Evolutionary conservation across 2,797 vertebrate species (phyloP).

Genomic region (Balearica regulorum): DNA sequence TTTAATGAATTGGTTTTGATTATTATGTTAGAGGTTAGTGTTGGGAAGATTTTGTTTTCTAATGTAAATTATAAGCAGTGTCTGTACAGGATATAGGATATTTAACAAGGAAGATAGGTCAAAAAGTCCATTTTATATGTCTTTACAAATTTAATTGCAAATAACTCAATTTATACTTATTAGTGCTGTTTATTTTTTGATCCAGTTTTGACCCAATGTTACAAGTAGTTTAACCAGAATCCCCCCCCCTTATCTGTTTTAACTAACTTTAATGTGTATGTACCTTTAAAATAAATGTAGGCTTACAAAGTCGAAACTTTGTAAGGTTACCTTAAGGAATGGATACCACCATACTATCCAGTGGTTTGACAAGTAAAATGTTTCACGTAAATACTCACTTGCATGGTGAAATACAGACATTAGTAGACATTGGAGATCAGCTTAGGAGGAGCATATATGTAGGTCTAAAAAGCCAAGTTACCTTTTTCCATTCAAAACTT

Average conservation of each 20-base stretch:
- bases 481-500: fast-evolving
- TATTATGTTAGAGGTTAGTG: not conserved
- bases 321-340: not conserved
- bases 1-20: not conserved
- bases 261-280: not conserved
- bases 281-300: not conserved
- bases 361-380: not conserved
- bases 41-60: not conserved
- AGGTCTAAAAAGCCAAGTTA: not conserved
- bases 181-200: not conserved
- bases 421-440: not conserved
- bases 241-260: not conserved
- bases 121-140: not conserved
- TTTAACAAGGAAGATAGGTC: not conserved
- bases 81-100: not conserved
- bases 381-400: not conserved
- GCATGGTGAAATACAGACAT: not conserved
- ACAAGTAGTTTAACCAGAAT: not conserved
- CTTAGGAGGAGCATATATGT: not conserved
- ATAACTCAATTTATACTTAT: not conserved
- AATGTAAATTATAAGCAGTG: not conserved
- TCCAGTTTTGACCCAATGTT: not conserved
- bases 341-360: not conserved
- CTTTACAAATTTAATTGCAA: not conserved
- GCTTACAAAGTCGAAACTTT: not conserved